These are phyloP conservation scores for Pantelozetes paolii DNA, from an alignment of 2,888 invertebrate genomes.

Conservation along the genomic window DNA sequence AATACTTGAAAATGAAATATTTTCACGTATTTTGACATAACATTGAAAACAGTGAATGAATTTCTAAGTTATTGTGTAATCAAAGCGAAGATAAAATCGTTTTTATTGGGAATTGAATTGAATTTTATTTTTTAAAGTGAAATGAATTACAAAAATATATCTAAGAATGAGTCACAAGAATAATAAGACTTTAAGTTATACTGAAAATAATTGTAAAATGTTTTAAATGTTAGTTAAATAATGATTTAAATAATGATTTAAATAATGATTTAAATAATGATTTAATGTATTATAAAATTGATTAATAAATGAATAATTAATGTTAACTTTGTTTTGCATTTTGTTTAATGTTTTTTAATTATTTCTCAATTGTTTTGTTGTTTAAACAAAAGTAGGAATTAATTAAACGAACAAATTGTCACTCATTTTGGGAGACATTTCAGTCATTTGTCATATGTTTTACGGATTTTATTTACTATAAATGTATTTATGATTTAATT, in stretches of 20 bases:
- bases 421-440: no score
- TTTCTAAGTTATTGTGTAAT: neutral
- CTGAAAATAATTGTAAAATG: conserved; percentile 4
- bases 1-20: neutral
- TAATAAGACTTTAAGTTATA: conserved; percentile 1
- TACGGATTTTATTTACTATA: no score
- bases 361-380: neutral
- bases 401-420: no score
- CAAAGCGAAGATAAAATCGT: neutral
- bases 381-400: neutral
- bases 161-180: conserved; percentile 14
- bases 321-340: neutral
- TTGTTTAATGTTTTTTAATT: neutral
- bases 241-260: neutral
- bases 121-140: conserved; percentile 4
- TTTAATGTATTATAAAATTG: neutral
- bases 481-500: no score
- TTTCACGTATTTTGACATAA: neutral
- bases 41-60: neutral
- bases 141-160: neutral
- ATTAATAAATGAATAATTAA: neutral
- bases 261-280: no score
- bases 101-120: neutral
- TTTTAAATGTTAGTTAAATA: conserved; percentile 9
- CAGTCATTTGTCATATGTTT: no score